phyloP scores from a whole-genome alignment of 2,888 invertebrate genomes.

The Nymphalis urticae region DNA sequence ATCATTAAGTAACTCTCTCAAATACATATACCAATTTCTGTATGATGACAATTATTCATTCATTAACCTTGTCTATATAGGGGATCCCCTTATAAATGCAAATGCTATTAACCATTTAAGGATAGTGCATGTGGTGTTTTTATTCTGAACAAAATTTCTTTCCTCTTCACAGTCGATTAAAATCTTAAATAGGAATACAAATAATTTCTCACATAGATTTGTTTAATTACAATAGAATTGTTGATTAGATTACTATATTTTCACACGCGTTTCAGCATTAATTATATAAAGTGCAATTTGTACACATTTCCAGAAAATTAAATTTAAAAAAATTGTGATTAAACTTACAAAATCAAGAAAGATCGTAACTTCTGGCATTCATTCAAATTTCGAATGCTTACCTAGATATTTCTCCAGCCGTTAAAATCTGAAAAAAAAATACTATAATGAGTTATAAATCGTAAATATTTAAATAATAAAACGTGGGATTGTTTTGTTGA shows the following conservation, averaged over 20 bases:
- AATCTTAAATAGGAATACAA: not conserved
- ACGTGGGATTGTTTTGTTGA: no score
- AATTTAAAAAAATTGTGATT: no score
- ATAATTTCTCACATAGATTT: conserved; percentile 22
- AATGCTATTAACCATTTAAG: conserved; percentile 5
- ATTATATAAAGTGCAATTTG: not conserved
- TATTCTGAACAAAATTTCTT: not conserved
- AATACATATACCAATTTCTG: no score
- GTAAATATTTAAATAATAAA: no score
- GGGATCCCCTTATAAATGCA: not conserved
- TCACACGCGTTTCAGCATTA: conserved; percentile 4
- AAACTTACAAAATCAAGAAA: no score
- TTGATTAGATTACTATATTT: not conserved
- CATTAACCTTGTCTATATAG: not conserved
- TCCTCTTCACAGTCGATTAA: conserved; percentile 12
- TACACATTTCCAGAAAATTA: not conserved
- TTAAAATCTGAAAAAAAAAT: conserved; percentile 18
- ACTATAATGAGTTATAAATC: not conserved
- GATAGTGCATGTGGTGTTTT: conserved; percentile 5
- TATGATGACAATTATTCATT: not conserved
- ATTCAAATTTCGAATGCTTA: conserved; percentile 8
- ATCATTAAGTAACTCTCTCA: no score
- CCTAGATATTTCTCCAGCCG: conserved; percentile 12
- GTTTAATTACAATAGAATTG: not conserved
- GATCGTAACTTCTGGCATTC: no score